A percentile compares a stretch with the other conserved stretches of the same genome.
phyloP scores from a whole-genome alignment of 1,140 invertebrate species.

The Drosophila kikkawai region DNA sequence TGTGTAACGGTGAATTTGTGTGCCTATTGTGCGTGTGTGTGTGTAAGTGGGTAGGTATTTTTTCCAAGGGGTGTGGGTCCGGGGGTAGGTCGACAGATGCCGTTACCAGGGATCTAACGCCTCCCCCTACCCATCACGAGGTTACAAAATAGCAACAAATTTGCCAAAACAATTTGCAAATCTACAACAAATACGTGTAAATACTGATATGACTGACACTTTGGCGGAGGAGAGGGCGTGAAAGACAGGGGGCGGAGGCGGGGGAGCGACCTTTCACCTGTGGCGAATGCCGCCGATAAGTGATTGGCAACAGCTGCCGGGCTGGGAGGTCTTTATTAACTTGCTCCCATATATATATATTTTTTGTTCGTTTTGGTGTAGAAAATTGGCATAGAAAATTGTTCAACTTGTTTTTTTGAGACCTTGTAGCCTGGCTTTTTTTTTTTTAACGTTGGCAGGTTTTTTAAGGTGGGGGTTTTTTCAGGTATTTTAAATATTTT shows the following conservation, averaged over 20 bases:
- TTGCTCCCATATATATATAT: conserved; percentile 34
- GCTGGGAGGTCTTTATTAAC: conserved; percentile 63
- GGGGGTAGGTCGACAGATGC: conserved; percentile 9
- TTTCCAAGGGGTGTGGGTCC: not conserved
- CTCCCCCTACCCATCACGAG: conserved; percentile 11
- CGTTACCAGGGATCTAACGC: conserved; percentile 37
- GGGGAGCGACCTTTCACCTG: conserved; percentile 40
- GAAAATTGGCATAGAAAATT: conserved; percentile 26
- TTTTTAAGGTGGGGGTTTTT: not conserved
- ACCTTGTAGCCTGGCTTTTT: not conserved
- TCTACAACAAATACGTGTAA: conserved; percentile 80
- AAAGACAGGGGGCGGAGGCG: not conserved
- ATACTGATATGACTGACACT: conserved; percentile 81
- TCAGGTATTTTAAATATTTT: not conserved
- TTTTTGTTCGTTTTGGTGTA: not conserved
- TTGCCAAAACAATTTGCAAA: conserved; percentile 84
- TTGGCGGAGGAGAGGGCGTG: conserved; percentile 2
- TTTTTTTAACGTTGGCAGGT: not conserved
- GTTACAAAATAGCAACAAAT: conserved; percentile 74
- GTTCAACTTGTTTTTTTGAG: conserved; percentile 2
- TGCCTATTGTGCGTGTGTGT: conserved; percentile 70
- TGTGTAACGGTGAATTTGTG: conserved; percentile 84
- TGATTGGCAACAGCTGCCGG: conserved; percentile 58
- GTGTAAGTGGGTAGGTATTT: conserved; percentile 9
- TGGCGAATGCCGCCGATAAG: conserved; percentile 51